Conservation (phyloP, 2,113 vertebrate genomes). For the Natator depressus region DNA sequence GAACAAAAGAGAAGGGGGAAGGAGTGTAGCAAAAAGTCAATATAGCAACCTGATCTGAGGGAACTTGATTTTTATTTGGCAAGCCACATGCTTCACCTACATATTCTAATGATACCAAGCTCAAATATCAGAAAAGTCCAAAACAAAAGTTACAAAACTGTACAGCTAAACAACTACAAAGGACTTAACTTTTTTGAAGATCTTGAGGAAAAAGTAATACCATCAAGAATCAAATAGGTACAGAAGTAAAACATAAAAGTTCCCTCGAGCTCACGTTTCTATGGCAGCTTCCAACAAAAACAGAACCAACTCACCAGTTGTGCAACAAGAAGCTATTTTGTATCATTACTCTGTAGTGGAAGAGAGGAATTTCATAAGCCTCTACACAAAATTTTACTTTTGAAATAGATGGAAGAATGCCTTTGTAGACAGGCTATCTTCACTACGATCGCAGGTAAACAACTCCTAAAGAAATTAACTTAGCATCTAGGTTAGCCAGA, state of each 20-base stretch:
- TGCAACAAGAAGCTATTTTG: neutral
- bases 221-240: neutral
- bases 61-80: slow-evolving; percentile 25
- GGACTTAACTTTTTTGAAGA: neutral
- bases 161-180: neutral
- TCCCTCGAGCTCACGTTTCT: neutral
- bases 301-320: neutral
- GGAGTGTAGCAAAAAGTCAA: slow-evolving; percentile 23
- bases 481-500: neutral
- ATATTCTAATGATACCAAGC: neutral
- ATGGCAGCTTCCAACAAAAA: neutral
- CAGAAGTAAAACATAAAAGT: neutral
- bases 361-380: neutral
- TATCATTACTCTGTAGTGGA: neutral
- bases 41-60: slow-evolving; percentile 24
- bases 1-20: slow-evolving; percentile 18
- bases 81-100: neutral
- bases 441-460: neutral
- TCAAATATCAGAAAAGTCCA: neutral
- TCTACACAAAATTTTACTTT: neutral
- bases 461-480: neutral
- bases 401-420: neutral
- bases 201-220: neutral
- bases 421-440: neutral
- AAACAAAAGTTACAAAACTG: neutral